Evolutionary conservation across 2,113 vertebrate genomes (phyloP), one percentile per base, ranked within the genome.

Genomic region (Gobiocypris rarus): DNA sequence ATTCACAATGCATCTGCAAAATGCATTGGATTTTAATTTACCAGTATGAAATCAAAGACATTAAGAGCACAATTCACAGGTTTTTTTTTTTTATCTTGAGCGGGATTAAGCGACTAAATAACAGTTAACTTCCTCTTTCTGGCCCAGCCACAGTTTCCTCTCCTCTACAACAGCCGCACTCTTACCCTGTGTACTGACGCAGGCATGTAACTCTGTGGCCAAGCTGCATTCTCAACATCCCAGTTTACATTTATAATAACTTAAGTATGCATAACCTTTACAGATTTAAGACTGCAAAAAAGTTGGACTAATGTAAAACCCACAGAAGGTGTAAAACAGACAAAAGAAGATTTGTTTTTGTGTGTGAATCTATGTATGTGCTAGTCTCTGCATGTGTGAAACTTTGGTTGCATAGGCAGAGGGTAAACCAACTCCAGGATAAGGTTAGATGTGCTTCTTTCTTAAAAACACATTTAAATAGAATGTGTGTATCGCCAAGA

Each of bases 91-190:
- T 50, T 15, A 31, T 65, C 75, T 50, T 81, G 59, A 67, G 43
- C 71, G 59, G 17, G n/a, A 70, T 54, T 63, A 34, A 65, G 65
- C 48, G 75, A 85, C 81, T 31, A 78, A 70, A 80, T 71, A 28
- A 69, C 54, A 83, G 83, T 71, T 61, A 78, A 81, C 84, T 84
- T 90, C 88, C 86, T 85, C 85, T 90, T 89, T 85, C 61, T 83
- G 83, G 28, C 70, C 76, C 78, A 11, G 67, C 89, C 87, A 84
- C 89, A 89, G 83, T 85, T 90, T 90, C 89, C 88, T 90, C 89
- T 89, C 56, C 48, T n/a, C 43, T 41, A 52, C 54, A 59, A 80
- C 74, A 84, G 82, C 61, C 52, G 24, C 59, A 74, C 50, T 48
- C 22, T 81, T 17, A 15, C 38, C 13, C 22, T 26, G 59, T 59